Evolutionary conservation across 2,888 invertebrate genomes (phyloP), one percentile per base, ranked within the genome.

Genomic region (Clepsis dumicolana): DNA sequence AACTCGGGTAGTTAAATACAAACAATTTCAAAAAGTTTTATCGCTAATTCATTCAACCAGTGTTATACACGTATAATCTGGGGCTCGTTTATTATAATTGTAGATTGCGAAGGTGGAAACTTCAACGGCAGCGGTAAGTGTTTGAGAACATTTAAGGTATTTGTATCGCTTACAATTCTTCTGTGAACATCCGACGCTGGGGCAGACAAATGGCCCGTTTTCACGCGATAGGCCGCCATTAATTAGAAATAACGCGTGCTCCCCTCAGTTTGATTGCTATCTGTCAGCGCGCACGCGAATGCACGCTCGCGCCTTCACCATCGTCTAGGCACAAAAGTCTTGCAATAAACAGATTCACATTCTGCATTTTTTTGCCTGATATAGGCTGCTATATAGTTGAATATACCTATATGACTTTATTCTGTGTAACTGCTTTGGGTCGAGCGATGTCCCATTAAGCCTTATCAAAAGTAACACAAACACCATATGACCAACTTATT

Each of bases 81-180:
- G 85, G 82, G 83, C 83, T 77, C 85, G 84, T 87, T 83, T 86
- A 86, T 89, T 86, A 88, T 86, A 87, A 89, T 87, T 87, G 87
- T 80, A 88, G 85, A 86, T 86, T 74, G 87, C 73, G 71, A 72
- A 74, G 76, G 77, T 81, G 78, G 80, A 81, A 82, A 80, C 81
- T 84, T 85, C 78, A 85, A 77, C 78, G 75, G 80, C 74, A 80
- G 73, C 78, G 80, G 82, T 84, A 86, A 89, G 88, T 89, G 88
- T 90, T 87, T 86, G 86, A 87, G 88, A 89, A 89, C 86, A 86
- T 89, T 89, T 87, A 87, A 86, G 85, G 86, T 84, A 90, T 90
- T 90, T 88, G 89, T 89, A 90, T 90, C 89, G 89, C 90, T 88
- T 88, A 88, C 90, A 87, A 88, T 90, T 89, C 88, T 88, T 88